These are phyloP conservation scores for Gastrophryne carolinensis DNA, from an alignment of 2,797 vertebrate species.

Conservation along the genomic window DNA sequence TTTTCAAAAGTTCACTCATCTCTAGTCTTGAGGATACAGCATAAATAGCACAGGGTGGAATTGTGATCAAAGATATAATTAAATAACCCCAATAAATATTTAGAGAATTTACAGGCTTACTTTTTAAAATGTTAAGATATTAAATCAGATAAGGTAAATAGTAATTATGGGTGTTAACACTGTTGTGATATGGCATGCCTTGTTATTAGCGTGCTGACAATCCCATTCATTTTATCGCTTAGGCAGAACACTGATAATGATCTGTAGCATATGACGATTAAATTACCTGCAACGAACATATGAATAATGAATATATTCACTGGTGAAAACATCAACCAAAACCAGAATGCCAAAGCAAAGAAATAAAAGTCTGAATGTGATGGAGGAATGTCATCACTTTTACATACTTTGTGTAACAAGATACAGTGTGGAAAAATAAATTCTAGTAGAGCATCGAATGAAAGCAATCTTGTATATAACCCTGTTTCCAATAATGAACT, in stretches of 20 bases:
- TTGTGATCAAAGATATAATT: too few species aligned
- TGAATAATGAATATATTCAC: conserved; percentile 13
- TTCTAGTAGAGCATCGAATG: conserved; percentile 38
- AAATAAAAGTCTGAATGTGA: conserved; percentile 9
- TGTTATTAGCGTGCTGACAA: not conserved
- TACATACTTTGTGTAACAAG: conserved; percentile 16
- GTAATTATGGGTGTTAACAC: not conserved
- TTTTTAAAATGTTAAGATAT: too few species aligned
- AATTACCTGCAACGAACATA: conserved; percentile 1
- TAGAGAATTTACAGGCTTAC: too few species aligned
- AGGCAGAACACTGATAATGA: not conserved
- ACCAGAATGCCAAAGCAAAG: conserved; percentile 1
- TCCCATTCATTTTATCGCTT: not conserved
- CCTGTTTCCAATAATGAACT: conserved; percentile 42
- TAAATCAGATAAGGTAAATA: too few species aligned
- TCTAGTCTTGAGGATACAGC: too few species aligned
- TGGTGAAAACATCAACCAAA: not conserved
- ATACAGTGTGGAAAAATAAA: conserved; percentile 30
- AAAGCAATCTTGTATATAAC: conserved; percentile 39
- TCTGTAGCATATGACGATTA: not conserved
- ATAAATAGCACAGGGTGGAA: too few species aligned
- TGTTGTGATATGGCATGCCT: not conserved
- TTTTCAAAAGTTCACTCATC: too few species aligned
- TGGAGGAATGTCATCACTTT: not conserved
- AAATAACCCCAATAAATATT: too few species aligned